Evolutionary conservation across 2,888 invertebrate species (phyloP), one percentile per base, ranked within the genome.

Genomic region (Drosophila niveifrons): DNA sequence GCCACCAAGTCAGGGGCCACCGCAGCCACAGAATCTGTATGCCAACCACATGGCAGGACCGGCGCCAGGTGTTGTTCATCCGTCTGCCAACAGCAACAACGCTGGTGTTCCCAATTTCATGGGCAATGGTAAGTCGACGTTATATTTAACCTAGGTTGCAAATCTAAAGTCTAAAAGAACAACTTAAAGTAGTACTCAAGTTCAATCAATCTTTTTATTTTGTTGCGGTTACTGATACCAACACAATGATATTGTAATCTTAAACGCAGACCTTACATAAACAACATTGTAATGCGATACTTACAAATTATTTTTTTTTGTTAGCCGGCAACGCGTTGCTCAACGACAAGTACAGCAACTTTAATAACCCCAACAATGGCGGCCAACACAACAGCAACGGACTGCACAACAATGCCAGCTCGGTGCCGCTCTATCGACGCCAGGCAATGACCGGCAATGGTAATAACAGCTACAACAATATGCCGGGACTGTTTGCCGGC

Each of bases 341-440:
- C 9, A 86, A 86, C 50, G 89, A 83, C 23, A 83, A 83, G 64
- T 83, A 70, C 62, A 47, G 62, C 36, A 82, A 68, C 59, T 69
- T 88, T 10, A 78, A 66, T 57, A 85, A 64, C 66, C 86, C 85
- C 13, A 85, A 77, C 56, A 85, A 74, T 58, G 50, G 66, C 8
- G 57, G 78, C n/a, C 47, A 36, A 36, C 36, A 53, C 36, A 75
- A 63, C 46, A 72, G 15, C 51, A 89, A 88, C 18, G 85, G 82
- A 6, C 82, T 84, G 48, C 78, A 71, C 62, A 84, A 75, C 73
- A 80, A 75, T 52, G 71, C 75, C 23, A 78, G 71, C 53, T 93
- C 93, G 3, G 92, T 93, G 59, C 94, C 94, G 2, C 89, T 94
- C 39, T 94, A 94, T 78, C 91, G 93, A 17, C 91, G 94, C 1